Evolutionary conservation across 2,797 vertebrate genomes (phyloP).

Genomic region (Carduelis carduelis): DNA sequence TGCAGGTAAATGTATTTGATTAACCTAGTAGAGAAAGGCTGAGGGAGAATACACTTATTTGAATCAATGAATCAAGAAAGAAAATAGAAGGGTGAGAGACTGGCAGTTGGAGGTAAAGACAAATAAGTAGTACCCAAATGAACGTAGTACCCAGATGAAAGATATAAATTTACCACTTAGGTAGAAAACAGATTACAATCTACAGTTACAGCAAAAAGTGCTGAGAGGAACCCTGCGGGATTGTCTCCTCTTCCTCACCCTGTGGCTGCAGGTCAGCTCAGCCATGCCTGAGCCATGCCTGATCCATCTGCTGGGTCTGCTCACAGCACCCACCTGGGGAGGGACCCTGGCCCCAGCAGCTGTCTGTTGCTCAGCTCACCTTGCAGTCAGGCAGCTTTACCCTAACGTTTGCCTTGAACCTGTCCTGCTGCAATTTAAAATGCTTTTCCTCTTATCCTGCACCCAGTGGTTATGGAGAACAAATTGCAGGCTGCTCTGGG

Average conservation of each 20-base stretch:
- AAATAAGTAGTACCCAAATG: neutral
- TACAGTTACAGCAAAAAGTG: neutral
- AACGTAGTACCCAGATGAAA: neutral
- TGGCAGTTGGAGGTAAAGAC: neutral
- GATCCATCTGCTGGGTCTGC: too few species aligned
- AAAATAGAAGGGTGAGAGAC: neutral
- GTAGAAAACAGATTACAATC: neutral
- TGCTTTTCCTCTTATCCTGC: neutral
- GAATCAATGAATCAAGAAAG: neutral
- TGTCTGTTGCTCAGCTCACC: neutral
- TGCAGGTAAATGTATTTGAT: neutral
- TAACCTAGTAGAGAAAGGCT: neutral
- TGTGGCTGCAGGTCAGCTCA: neutral
- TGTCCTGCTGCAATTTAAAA: neutral
- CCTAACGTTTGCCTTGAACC: neutral
- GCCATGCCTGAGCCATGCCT: neutral
- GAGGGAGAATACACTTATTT: neutral
- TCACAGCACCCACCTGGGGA: neutral
- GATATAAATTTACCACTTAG: neutral
- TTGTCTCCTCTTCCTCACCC: neutral
- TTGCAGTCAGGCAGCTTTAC: neutral
- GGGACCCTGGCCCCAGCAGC: neutral
- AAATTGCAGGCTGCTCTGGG: neutral
- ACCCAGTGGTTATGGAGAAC: neutral
- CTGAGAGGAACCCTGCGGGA: neutral